Evolutionary conservation across 92 coral and sea anemone species (phyloP), one percentile per base, ranked within the genome.

Genomic region (Palythoa grandiflora): DNA sequence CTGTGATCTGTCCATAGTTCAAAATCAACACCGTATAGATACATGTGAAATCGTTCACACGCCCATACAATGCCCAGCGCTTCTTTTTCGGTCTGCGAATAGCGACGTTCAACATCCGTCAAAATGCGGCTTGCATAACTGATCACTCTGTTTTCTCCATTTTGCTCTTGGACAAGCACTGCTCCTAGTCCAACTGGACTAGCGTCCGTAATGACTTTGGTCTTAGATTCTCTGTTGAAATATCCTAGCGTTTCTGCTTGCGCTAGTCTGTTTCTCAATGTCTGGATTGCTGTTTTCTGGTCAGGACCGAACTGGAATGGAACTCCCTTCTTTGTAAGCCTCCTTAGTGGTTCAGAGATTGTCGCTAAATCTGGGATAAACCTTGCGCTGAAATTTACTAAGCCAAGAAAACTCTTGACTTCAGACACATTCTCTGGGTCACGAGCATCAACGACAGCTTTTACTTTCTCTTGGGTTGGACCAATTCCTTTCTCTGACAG

Each of bases 401-500:
- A 50, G 38, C 88, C 86, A 35, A 28, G 28, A 28, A 28, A 89
- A 68, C 88, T 72, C 21, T 54, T 88, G 77, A 55, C 95, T 60
- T 90, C 85, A 80, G 59, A 52, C 59, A 52, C 59, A 52, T 52
- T 52, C 59, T 52, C 59, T 52, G 59, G 59, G 0, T 52, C 7
- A 12, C 59, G 59, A 52, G 59, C 59, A 12, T 52, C 59, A 52
- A 52, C 48, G 36, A 70, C 75, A 35, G 75, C 75, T 70, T 70
- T 70, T 40, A 70, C 44, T 21, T 70, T 70, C 47, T 36, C 75
- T 35, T 70, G 15, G 47, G 75, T 70, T 70, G 75, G 75, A 6
- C 75, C 75, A 15, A 73, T 40, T 16, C 77, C 77, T 17, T 16
- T 38, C 54, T 39, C 48, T 0, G 77, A 38, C 54, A 73, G 35